Conservation (phyloP, 2,113 vertebrate species). For the Brienomyrus brachyistius region DNA sequence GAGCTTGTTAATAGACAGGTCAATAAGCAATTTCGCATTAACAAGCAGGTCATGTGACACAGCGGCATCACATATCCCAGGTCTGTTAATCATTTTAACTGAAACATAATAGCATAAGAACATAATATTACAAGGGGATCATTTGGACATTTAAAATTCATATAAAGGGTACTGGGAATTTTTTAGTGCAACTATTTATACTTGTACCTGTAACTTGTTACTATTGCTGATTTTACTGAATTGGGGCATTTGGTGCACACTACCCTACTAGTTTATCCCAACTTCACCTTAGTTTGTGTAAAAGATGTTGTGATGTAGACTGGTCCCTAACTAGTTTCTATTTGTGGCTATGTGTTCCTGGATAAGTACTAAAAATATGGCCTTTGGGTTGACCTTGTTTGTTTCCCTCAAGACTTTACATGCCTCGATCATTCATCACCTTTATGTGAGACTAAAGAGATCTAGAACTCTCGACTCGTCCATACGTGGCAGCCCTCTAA, state of each 20-base stretch:
- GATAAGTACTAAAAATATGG: neutral
- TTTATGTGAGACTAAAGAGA: neutral
- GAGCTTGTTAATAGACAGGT: neutral
- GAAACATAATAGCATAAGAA: neutral
- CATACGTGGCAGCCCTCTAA: neutral
- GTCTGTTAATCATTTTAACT: neutral
- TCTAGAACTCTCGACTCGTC: neutral
- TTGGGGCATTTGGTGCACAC: neutral
- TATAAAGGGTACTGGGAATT: neutral
- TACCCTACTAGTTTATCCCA: neutral
- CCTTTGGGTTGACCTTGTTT: neutral
- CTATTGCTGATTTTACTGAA: neutral
- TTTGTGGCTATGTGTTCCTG: neutral
- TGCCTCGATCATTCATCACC: neutral
- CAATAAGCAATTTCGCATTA: conserved; percentile 4
- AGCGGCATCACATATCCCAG: neutral
- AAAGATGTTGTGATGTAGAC: neutral
- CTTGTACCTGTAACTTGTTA: neutral
- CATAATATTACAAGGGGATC: neutral
- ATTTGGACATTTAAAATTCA: neutral
- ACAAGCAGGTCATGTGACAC: neutral
- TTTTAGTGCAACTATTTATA: neutral
- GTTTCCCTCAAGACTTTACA: neutral
- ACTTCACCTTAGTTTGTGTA: neutral
- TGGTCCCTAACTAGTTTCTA: neutral